phyloP scores from a whole-genome alignment of 53 echinoderm and acorn worm species.

The Luidia sarsii region DNA sequence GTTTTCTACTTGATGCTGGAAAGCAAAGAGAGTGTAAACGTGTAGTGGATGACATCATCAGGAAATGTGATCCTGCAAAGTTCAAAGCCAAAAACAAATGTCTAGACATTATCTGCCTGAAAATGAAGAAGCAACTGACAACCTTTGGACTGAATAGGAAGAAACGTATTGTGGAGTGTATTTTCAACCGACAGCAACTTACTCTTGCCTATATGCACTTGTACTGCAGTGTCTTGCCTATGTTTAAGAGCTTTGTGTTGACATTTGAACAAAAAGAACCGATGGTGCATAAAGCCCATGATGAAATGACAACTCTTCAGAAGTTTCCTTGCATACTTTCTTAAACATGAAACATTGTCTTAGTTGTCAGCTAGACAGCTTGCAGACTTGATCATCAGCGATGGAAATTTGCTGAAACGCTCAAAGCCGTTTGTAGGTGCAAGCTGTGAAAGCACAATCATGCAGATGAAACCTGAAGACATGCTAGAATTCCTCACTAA shows the following conservation, averaged over 20 bases:
- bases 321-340: not conserved
- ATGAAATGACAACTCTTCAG: not conserved
- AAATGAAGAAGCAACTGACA: no score
- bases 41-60: constrained; percentile 18
- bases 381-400: no score
- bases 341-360: not conserved
- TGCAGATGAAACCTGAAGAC: no score
- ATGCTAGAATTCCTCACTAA: no score
- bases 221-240: constrained; percentile 42
- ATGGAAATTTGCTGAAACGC: not conserved
- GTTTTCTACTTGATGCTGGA: constrained; percentile 5
- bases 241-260: constrained; percentile 56
- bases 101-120: no score
- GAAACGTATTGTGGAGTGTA: no score
- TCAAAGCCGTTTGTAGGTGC: not conserved
- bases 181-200: no score
- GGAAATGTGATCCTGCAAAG: no score
- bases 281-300: constrained; percentile 50
- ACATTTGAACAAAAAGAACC: constrained; percentile 54
- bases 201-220: no score
- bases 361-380: not conserved
- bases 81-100: no score
- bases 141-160: no score
- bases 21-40: constrained; percentile 22
- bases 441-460: not conserved